Evolutionary conservation across 1,140 invertebrate species (phyloP).

Genomic region (Goniozus legneri): DNA sequence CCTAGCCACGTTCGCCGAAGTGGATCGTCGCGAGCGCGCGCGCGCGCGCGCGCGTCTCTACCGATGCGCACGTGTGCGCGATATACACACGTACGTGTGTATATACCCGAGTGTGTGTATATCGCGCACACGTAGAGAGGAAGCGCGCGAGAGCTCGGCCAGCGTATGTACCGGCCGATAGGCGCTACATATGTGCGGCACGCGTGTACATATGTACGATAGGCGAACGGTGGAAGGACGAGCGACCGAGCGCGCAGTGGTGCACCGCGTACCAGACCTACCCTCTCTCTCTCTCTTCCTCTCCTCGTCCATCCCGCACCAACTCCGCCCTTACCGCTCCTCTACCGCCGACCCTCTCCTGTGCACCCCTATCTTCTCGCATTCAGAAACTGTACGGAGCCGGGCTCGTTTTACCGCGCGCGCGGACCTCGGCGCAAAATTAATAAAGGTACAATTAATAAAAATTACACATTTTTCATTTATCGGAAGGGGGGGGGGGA

Average conservation of each 20-base stretch:
- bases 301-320: background rate
- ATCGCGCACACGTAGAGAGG: conserved; percentile 10
- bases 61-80: conserved; percentile 4
- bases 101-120: background rate
- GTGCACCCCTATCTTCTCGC: background rate
- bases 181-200: too few relatives aligned
- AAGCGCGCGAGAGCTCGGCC: background rate
- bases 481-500: conserved; percentile 25
- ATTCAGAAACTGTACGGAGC: background rate
- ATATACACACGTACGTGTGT: conserved; percentile 3
- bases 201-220: conserved; percentile 2
- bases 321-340: background rate
- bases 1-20: background rate
- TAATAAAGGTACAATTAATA: conserved; percentile 47
- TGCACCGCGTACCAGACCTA: conserved; percentile 6
- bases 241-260: conserved; percentile 7
- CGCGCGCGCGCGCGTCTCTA: background rate
- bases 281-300: background rate
- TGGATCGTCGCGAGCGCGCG: background rate
- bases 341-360: background rate
- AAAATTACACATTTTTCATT: conserved; percentile 47
- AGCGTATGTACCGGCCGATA: too few relatives aligned
- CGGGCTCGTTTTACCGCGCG: conserved; percentile 10
- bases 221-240: background rate
- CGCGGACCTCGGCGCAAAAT: too few relatives aligned